Percentiles rank a stretch among this genome's conserved stretches.
Evolutionary conservation across 2,797 vertebrate genomes (phyloP).

Genomic region (Fratercula arctica): DNA sequence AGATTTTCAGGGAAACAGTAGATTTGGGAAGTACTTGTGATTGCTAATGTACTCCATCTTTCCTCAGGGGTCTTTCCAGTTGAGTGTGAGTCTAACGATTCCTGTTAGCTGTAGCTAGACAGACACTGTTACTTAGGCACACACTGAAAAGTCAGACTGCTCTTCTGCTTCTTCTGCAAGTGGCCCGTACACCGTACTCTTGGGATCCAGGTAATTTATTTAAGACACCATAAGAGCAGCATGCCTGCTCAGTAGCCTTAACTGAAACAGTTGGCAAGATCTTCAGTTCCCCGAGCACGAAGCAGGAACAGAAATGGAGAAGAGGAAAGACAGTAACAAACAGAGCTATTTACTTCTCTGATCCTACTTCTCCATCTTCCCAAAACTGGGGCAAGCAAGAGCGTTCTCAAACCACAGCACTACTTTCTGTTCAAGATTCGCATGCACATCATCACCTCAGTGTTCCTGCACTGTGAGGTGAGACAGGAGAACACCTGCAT

Average conservation of each 20-base stretch:
- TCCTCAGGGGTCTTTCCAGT: background rate
- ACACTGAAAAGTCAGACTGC: background rate
- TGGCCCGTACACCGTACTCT: accelerated
- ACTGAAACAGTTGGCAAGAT: background rate
- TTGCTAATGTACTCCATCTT: background rate
- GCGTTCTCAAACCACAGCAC: background rate
- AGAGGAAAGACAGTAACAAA: background rate
- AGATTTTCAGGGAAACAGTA: background rate
- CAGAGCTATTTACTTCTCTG: background rate
- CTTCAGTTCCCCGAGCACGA: background rate
- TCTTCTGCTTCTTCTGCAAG: background rate
- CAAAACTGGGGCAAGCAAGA: background rate
- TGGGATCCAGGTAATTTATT: background rate
- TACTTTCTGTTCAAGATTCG: background rate
- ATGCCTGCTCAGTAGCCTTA: background rate
- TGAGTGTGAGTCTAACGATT: background rate
- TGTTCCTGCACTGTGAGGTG: background rate
- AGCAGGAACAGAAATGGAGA: background rate
- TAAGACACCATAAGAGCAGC: background rate
- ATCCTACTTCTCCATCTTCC: background rate
- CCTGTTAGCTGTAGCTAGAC: background rate
- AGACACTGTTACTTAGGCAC: background rate
- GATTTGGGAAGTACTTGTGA: background rate
- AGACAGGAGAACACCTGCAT: background rate
- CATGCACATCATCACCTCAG: background rate